A percentile compares a stretch with the other conserved stretches of the same genome.
Evolutionary conservation across 2,888 invertebrate genomes (phyloP).

Genomic region (Hermaeophaga mercurialis): DNA sequence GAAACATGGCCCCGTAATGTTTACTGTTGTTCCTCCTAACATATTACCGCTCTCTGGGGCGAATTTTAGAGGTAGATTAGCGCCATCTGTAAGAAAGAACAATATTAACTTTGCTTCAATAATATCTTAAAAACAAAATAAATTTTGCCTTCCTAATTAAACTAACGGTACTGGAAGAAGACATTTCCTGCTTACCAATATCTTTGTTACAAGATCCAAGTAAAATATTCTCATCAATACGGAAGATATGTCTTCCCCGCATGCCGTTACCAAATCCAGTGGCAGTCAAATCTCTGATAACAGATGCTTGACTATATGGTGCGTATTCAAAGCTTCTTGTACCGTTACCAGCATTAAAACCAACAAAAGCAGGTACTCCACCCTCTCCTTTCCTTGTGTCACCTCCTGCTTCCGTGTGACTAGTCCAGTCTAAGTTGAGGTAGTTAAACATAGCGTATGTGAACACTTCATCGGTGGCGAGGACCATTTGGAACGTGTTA

Average conservation of each 20-base stretch:
- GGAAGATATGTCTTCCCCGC: conserved; percentile 90
- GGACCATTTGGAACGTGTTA: conserved; percentile 93
- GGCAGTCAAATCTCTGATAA: conserved; percentile 80
- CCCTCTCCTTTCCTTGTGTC: conserved; percentile 87
- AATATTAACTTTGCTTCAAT: no score
- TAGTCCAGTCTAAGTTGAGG: conserved; percentile 86
- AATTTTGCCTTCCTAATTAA: no score
- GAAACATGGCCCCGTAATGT: conserved; percentile 96
- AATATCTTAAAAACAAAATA: no score
- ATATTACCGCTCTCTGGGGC: conserved; percentile 97
- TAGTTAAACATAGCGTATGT: conserved; percentile 97
- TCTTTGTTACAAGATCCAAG: conserved; percentile 92
- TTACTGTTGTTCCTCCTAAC: conserved; percentile 95
- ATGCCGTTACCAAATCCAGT: conserved; percentile 88
- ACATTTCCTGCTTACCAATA: conserved; percentile 64
- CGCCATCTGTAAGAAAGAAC: conserved; percentile 66
- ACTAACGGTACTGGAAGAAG: no score
- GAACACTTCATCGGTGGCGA: conserved; percentile 91
- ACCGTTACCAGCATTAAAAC: conserved; percentile 96
- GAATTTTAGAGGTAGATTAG: conserved; percentile 81
- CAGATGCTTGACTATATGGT: conserved; percentile 87
- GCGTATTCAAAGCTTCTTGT: conserved; percentile 86
- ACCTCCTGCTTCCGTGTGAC: conserved; percentile 89
- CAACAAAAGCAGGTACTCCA: conserved; percentile 86
- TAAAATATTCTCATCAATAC: conserved; percentile 93